Evolutionary conservation across 2,113 vertebrate genomes (phyloP).

Genomic region (Percina caprodes): DNA sequence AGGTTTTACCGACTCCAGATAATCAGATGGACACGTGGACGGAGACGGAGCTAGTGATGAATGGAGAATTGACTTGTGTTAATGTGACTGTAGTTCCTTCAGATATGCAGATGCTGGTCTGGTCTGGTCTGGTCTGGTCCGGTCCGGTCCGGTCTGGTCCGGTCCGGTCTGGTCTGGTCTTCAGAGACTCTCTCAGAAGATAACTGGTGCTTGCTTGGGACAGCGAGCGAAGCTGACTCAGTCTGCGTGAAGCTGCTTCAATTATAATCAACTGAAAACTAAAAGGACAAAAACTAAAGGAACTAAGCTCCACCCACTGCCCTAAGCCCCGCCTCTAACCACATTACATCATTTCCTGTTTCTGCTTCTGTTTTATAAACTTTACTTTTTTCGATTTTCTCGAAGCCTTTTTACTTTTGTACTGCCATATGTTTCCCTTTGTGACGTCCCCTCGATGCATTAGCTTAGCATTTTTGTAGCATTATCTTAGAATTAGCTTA

Average conservation of each 20-base stretch:
- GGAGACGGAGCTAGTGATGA: no score
- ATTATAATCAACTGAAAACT: background rate
- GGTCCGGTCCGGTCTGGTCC: no score
- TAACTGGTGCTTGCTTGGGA: no score
- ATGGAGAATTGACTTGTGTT: no score
- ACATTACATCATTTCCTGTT: constrained; percentile 53
- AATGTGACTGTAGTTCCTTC: no score
- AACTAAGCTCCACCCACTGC: constrained; percentile 51
- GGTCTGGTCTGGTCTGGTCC: no score
- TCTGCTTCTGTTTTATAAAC: constrained; percentile 55
- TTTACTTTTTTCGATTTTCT: constrained; percentile 53
- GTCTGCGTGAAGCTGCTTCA: background rate
- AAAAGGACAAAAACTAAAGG: constrained; percentile 36
- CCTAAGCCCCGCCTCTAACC: constrained; percentile 42
- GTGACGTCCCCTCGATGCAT: background rate
- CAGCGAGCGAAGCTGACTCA: no score
- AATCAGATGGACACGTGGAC: no score
- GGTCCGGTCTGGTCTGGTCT: no score
- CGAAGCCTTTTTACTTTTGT: constrained; percentile 57
- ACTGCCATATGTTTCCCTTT: constrained; percentile 37
- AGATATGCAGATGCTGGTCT: no score
- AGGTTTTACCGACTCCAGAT: no score
- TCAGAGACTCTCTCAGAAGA: no score
- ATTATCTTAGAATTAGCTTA: constrained; percentile 18
- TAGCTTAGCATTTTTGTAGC: constrained; percentile 23